Base-by-base conservation (phyloP, 2,888 invertebrate species). In the Cataglyphis livida region DNA sequence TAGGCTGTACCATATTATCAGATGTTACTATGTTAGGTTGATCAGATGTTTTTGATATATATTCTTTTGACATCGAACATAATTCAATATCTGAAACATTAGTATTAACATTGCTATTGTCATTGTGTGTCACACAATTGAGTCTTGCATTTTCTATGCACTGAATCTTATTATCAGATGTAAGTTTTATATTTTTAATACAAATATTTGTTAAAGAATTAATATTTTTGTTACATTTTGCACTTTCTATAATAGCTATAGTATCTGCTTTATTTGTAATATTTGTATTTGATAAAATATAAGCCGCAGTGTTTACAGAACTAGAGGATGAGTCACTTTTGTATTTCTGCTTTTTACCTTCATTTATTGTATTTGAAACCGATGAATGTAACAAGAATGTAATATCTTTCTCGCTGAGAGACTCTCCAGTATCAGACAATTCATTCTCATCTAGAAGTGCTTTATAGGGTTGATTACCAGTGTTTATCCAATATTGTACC, bases 401-500 rank as follows among this genome's bases (percentile, higher is more conserved):
- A n/a, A 3, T 59, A 62, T 61, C 87, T 25, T 85, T 86, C 82
- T 90, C 90, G n/a, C 85, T 88, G 9, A 91, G 25, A 0, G 89
- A 91, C 21, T 89, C 85, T 54, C 85, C 88, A 12, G 78, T 82
- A 9, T 88, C 89, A 3, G 86, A 86, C 6, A 76, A 25, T 21
- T 66, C 73, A 3, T 25, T 68, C 2, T 85, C 51, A 0, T 83
- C 73, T 21, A 41, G 41, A 41, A 83, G 10, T 21, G 38, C 68
- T 10, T 44, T 59, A 57, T 88, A 91, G 0, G 92, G 92, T 5
- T 88, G 73, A 75, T 91, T 88, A 7, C 93, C 92, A 32, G 93
- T 93, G 79, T 93, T 84, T 41, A 94, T 82, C 94, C 94, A 93
- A 81, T 91, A 88, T 65, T 93, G 93, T 65, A 93, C 82, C 1